Evolutionary conservation across 2,113 vertebrate genomes (phyloP).

Genomic region (Upupa epops): DNA sequence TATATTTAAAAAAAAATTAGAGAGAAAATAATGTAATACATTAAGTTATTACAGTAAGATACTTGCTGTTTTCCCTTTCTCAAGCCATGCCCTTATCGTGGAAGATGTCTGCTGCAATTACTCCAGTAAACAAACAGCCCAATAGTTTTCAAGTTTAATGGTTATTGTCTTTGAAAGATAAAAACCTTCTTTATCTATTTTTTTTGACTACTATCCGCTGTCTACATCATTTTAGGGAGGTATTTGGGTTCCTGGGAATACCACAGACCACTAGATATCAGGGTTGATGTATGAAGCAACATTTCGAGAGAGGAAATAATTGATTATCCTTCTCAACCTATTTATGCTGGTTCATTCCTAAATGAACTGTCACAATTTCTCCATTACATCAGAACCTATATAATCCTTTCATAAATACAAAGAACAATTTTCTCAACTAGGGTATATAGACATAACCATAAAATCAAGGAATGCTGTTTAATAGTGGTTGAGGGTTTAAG

Average conservation of each 20-base stretch:
- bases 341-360: background rate
- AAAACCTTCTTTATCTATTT: background rate
- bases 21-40: background rate
- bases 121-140: background rate
- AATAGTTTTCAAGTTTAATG: background rate
- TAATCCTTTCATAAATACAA: conserved; percentile 15
- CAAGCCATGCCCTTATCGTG: background rate
- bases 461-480: conserved; percentile 18
- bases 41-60: background rate
- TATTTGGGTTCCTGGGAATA: background rate
- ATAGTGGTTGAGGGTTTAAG: background rate
- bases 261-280: background rate
- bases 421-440: background rate
- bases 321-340: conserved; percentile 17
- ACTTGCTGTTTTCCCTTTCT: background rate
- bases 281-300: background rate
- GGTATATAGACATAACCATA: background rate
- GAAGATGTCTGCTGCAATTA: background rate
- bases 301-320: conserved; percentile 1
- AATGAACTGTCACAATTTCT: conserved; percentile 23
- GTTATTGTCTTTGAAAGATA: background rate
- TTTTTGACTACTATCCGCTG: background rate
- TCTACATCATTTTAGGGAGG: background rate
- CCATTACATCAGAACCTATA: conserved; percentile 20
- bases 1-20: background rate